A percentile compares a stretch with the other conserved stretches of the same genome.
phyloP scores from a whole-genome alignment of 2,797 vertebrate genomes.

The Xiphorhynchus erythropygius region DNA sequence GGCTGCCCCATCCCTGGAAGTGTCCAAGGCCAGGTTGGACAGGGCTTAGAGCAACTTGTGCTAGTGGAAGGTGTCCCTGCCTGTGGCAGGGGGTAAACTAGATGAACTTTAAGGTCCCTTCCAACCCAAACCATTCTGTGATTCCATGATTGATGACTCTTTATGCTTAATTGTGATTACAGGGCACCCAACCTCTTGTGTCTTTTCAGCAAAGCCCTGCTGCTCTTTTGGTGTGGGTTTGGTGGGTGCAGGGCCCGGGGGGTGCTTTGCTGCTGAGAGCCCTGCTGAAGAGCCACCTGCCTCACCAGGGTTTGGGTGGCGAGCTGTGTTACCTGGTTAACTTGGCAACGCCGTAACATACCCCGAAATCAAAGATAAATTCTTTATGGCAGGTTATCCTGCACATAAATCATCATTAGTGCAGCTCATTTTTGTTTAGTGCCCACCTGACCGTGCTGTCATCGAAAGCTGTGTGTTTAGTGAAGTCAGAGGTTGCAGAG shows the following conservation, averaged over 20 bases:
- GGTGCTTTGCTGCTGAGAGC: not conserved
- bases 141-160: not conserved
- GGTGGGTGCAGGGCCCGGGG: not conserved
- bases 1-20: not conserved
- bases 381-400: slow-evolving; percentile 73
- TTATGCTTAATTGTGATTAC: not conserved
- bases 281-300: not conserved
- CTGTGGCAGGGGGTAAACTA: not conserved
- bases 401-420: slow-evolving; percentile 76
- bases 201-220: not conserved
- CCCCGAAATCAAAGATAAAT: slow-evolving; percentile 73
- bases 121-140: not conserved
- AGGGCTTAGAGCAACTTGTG: not conserved
- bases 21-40: not conserved
- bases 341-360: slow-evolving; percentile 67
- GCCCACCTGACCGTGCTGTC: slow-evolving; percentile 74
- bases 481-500: slow-evolving; percentile 76
- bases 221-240: not conserved
- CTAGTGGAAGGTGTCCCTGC: not conserved
- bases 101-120: not conserved
- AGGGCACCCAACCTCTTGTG: rapidly evolving
- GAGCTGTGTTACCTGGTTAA: slow-evolving; percentile 59
- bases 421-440: slow-evolving; percentile 73
- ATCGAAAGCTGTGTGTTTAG: slow-evolving; percentile 78
- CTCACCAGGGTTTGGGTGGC: rapidly evolving